Percentiles rank a stretch among this genome's conserved stretches.
phyloP scores from a whole-genome alignment of 92 coral and sea anemone genomes.

The Ricordea florida region DNA sequence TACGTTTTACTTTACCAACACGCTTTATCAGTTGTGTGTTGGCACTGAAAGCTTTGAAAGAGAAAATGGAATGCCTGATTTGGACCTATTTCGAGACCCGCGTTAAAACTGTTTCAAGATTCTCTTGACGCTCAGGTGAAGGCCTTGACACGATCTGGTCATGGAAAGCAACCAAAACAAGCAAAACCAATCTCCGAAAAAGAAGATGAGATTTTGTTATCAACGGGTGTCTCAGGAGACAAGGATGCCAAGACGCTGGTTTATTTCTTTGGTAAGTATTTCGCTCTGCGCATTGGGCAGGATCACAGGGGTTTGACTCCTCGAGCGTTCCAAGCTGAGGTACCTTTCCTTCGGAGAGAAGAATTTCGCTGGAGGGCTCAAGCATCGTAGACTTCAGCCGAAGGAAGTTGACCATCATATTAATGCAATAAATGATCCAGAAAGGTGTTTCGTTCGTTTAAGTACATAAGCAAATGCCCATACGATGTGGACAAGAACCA shows the following conservation, averaged over 20 bases:
- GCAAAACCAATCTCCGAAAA: not conserved
- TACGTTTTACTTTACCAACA: constrained; percentile 15
- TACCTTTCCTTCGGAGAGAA: not conserved
- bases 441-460: constrained; percentile 8
- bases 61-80: not conserved
- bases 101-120: constrained; percentile 2
- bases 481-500: not conserved
- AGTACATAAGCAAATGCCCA: constrained; percentile 1
- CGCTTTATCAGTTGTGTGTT: constrained; percentile 27
- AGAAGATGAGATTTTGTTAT: not conserved
- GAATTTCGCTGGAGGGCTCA: constrained; percentile 13
- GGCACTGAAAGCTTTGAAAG: constrained; percentile 11
- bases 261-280: constrained; percentile 24
- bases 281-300: constrained; percentile 13
- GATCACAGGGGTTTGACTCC: constrained; percentile 20
- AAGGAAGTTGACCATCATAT: constrained; percentile 26
- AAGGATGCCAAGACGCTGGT: constrained; percentile 12
- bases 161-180: not conserved
- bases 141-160: constrained; percentile 4
- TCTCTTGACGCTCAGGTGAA: constrained; percentile 7
- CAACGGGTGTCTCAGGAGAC: constrained; percentile 27
- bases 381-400: constrained; percentile 10
- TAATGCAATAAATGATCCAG: not conserved
- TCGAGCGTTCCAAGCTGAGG: not conserved
- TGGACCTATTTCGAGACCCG: constrained; percentile 3